phyloP scores from a whole-genome alignment of 2,113 vertebrate genomes.

The Hippocampus guttulatus region DNA sequence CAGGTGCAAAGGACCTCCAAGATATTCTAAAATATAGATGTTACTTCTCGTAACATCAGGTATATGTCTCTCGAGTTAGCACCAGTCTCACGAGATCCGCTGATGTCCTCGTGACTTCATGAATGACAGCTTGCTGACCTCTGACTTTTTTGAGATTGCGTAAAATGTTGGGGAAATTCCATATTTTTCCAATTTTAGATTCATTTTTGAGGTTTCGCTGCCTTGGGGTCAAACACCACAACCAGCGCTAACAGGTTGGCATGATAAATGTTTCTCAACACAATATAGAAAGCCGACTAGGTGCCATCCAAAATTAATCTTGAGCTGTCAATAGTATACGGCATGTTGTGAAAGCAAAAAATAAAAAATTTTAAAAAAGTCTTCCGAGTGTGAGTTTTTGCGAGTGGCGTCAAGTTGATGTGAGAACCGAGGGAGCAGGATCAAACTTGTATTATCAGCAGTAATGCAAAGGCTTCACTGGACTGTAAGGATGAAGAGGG shows the following conservation, averaged over 20 bases:
- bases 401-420: not conserved
- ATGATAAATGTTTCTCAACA: not conserved
- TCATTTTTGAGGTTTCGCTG: not conserved
- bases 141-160: no score
- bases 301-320: not conserved
- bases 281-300: not conserved
- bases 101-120: no score
- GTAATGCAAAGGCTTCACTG: slow-evolving; percentile 1
- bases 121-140: no score
- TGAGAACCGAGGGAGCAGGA: not conserved
- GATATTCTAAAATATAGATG: no score
- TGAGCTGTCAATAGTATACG: no score
- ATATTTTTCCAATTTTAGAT: no score
- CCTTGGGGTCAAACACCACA: not conserved
- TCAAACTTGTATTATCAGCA: slow-evolving; percentile 12
- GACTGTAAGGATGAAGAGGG: not conserved
- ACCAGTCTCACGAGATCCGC: no score
- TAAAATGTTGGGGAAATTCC: no score
- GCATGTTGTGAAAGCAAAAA: not conserved
- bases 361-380: not conserved
- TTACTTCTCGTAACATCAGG: no score
- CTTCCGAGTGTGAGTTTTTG: not conserved
- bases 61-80: no score
- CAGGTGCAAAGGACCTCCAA: not conserved
- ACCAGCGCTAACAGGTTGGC: no score